Conservation (phyloP, 1,140 invertebrate species). For the Dendroctonus ponderosae region DNA sequence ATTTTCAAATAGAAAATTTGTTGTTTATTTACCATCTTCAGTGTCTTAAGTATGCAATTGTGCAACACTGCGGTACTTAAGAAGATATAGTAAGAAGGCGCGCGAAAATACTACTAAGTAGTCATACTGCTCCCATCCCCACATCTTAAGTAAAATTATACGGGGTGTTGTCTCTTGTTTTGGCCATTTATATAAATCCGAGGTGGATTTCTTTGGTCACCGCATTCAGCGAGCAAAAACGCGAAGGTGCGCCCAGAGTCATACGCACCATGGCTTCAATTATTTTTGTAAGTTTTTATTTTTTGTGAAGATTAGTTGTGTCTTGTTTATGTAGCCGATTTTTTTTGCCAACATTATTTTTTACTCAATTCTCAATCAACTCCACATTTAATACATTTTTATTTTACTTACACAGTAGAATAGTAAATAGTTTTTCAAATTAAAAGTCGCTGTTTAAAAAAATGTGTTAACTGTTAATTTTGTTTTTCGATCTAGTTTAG, state of each 20-base stretch:
- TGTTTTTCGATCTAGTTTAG: too few relatives aligned
- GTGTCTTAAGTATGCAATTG: too few relatives aligned
- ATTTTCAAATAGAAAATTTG: too few relatives aligned
- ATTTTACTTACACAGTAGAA: neutral
- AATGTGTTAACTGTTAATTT: too few relatives aligned
- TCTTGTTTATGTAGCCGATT: neutral
- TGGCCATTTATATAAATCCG: constrained; percentile 39
- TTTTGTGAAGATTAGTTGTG: neutral
- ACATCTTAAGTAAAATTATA: constrained; percentile 10
- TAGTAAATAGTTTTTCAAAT: neutral
- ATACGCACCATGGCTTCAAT: constrained; percentile 44
- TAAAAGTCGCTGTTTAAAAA: constrained; percentile 5
- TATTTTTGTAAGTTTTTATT: constrained; percentile 41
- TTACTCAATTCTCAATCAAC: neutral
- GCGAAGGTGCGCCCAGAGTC: constrained; percentile 31
- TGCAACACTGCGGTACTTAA: too few relatives aligned
- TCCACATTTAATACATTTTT: neutral
- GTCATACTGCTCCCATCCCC: constrained; percentile 5
- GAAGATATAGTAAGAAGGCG: constrained; percentile 19
- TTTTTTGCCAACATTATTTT: neutral
- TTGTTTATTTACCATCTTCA: too few relatives aligned
- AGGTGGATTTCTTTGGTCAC: constrained; percentile 27
- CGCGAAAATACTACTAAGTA: constrained; percentile 21
- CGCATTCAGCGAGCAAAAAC: constrained; percentile 33
- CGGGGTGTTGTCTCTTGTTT: constrained; percentile 33